A percentile compares a stretch with the other conserved stretches of the same genome.
Evolutionary conservation across 2,113 vertebrate species (phyloP).

Genomic region (Neofelis nebulosa): DNA sequence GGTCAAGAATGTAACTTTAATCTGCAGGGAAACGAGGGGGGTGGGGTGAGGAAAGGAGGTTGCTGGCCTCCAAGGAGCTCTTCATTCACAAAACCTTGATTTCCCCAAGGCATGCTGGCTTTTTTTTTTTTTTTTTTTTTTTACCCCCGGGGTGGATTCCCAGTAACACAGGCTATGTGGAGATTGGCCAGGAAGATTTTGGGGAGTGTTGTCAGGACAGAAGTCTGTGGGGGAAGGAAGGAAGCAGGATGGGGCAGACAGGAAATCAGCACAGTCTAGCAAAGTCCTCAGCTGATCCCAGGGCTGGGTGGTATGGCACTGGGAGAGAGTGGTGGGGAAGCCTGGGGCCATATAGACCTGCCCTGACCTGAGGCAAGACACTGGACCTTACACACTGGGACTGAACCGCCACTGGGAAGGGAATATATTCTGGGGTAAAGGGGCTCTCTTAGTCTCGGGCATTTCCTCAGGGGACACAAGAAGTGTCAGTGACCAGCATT

Average conservation of each 20-base stretch:
- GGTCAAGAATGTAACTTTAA: neutral
- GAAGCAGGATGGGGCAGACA: neutral
- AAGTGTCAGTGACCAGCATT: neutral
- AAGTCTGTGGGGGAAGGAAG: neutral
- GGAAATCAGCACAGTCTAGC: neutral
- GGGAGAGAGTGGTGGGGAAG: neutral
- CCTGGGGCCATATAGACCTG: neutral
- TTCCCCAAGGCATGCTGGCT: neutral
- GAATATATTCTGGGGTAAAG: neutral
- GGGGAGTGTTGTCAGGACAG: neutral
- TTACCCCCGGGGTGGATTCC: neutral
- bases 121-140: too few relatives aligned
- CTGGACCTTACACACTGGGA: neutral
- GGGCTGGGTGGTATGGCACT: neutral
- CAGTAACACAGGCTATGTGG: neutral
- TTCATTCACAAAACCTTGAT: neutral
- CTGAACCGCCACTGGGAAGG: neutral
- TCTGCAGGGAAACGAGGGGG: neutral
- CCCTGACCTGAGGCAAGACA: neutral
- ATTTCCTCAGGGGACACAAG: neutral
- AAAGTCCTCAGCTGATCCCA: neutral
- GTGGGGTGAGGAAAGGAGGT: neutral
- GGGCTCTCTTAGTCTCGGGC: neutral
- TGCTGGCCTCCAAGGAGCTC: neutral
- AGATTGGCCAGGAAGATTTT: neutral